These are phyloP conservation scores for Poecile montanus DNA, from an alignment of 2,797 vertebrate species.

Conservation along the genomic window DNA sequence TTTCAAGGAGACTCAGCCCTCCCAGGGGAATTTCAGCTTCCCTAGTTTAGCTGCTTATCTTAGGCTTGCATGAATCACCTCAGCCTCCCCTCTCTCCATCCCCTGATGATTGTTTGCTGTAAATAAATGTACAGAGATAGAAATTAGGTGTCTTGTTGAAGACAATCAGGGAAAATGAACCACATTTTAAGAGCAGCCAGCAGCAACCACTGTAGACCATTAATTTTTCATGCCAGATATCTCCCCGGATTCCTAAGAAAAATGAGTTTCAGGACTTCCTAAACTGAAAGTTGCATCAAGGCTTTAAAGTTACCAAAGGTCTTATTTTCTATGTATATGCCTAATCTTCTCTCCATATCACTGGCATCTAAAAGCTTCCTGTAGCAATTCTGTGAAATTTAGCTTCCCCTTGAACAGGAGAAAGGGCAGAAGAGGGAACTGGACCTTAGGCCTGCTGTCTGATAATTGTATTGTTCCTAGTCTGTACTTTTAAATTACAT, in stretches of 20 bases:
- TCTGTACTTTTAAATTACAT: background rate
- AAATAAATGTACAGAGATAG: background rate
- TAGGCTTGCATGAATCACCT: background rate
- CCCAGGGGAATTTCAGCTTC: background rate
- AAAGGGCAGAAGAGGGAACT: background rate
- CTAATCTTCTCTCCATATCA: background rate
- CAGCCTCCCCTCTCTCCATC: background rate
- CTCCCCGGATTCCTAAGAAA: background rate
- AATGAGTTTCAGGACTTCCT: background rate
- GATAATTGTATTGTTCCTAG: background rate
- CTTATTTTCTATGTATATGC: background rate
- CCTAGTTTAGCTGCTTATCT: constrained; percentile 4
- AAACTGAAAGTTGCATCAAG: background rate
- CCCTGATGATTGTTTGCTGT: background rate
- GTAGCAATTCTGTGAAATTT: background rate
- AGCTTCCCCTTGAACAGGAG: background rate
- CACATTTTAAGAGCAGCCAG: background rate
- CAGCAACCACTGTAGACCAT: background rate
- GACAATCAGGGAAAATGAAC: background rate
- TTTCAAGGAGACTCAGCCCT: background rate
- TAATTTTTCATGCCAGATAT: background rate
- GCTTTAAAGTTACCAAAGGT: background rate
- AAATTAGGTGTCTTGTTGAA: background rate
- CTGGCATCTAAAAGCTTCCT: background rate
- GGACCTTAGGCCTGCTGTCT: background rate